Conservation (phyloP, 1,140 invertebrate species). For the Globodera rostochiensis region DNA sequence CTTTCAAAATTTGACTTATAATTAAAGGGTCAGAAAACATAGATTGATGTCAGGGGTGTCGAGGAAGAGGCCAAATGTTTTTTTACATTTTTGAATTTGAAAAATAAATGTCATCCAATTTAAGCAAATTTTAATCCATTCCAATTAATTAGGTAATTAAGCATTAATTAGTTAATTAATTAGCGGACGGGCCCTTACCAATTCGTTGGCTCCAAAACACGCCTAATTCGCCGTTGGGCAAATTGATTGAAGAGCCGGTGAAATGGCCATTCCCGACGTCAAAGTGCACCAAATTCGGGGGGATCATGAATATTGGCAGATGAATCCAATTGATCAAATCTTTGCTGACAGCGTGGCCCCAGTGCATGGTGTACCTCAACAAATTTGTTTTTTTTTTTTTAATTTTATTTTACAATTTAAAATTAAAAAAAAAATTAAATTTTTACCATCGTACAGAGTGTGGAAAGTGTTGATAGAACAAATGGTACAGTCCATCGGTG, state of each 20-base stretch:
- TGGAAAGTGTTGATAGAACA: conserved; percentile 18
- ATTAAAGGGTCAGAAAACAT: too few species aligned
- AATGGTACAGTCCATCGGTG: conserved; percentile 13
- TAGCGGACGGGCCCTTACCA: background rate
- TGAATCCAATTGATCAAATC: conserved; percentile 26
- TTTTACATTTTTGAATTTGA: too few species aligned
- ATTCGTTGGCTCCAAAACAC: background rate
- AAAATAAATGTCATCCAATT: too few species aligned
- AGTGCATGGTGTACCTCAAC: background rate
- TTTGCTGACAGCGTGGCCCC: conserved; percentile 15
- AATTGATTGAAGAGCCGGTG: background rate
- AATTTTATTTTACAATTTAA: background rate
- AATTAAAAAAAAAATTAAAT: background rate
- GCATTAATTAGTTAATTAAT: background rate
- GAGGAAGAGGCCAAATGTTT: too few species aligned
- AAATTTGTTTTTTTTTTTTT: too few species aligned
- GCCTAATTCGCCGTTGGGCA: background rate
- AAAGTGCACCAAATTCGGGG: background rate
- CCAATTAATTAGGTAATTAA: background rate
- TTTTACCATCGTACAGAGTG: conserved; percentile 1
- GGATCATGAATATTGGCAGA: conserved; percentile 10
- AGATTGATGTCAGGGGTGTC: too few species aligned
- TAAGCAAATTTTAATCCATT: too few species aligned
- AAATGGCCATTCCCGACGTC: background rate
- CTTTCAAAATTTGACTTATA: too few species aligned